Conservation (phyloP, 2,888 invertebrate genomes). For the Melanophora roralis region DNA sequence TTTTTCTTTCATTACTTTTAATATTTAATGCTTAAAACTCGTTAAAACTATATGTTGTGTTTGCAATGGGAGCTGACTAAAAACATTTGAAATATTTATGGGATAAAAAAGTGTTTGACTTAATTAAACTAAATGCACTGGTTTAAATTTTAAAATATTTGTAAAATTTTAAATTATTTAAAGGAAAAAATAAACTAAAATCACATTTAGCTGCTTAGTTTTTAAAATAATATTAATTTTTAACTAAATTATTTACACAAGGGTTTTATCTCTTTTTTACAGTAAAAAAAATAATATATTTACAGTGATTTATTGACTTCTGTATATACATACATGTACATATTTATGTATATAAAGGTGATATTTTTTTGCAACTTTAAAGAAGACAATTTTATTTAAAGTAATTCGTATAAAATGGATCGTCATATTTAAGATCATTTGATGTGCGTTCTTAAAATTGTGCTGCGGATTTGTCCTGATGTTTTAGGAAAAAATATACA, state of each 20-base stretch:
- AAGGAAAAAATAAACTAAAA: conserved; percentile 58
- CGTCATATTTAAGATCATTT: conserved; percentile 10
- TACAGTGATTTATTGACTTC: neutral
- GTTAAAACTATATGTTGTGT: neutral
- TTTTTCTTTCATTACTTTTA: conserved; percentile 18
- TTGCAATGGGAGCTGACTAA: too few species aligned
- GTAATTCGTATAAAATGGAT: too few species aligned
- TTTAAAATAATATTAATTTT: conserved; percentile 13
- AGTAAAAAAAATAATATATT: neutral
- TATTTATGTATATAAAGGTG: neutral
- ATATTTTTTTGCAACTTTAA: neutral
- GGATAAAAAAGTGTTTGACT: neutral
- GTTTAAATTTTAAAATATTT: conserved; percentile 25
- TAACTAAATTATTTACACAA: conserved; percentile 13
- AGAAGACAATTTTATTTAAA: neutral
- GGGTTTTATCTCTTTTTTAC: neutral
- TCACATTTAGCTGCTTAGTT: conserved; percentile 61
- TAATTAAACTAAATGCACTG: conserved; percentile 55
- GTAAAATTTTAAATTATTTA: neutral
- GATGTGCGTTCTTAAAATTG: neutral
- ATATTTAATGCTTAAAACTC: conserved; percentile 10
- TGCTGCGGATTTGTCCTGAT: neutral
- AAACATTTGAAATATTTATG: conserved; percentile 23
- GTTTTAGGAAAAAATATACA: too few species aligned
- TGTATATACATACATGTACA: too few species aligned